Evolutionary conservation across 2,888 invertebrate species (phyloP), one percentile per base, ranked within the genome.

Genomic region (Drosophila neotestacea): DNA sequence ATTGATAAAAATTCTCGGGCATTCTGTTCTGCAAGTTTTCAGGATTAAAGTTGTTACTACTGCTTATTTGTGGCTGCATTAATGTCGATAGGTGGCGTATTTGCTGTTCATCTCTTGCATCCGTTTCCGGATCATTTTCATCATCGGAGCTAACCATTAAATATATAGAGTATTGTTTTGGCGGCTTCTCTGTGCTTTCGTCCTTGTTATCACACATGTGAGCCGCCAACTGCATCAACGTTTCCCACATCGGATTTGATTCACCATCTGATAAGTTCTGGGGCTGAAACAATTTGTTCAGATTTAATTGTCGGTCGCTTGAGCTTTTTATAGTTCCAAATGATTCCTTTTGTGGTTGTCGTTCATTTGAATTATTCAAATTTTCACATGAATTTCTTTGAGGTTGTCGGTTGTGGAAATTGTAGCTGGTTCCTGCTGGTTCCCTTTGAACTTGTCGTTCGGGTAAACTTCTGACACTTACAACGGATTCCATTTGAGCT

Each of bases 121-220:
- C 22, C 11, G 7, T 6, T 0, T 32, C 34, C 6, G 6, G 42
- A 4, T 68, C 72, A 4, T 70, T 72, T 0, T 84, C 86, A 5
- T 76, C 81, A 6, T 84, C 77, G 4, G 84, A 72, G 4, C 50
- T 66, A 1, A 85, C 76, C 54, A 72, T 47, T 0, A 88, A 6
- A 30, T 88, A 85, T 5, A 80, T 59, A 3, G 81, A 62, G 10
- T 70, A 80, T 22, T 78, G 61, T 9, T 75, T 83, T 1, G 38
- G 44, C 0, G 38, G 36, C 44, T 34, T 32, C 34, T 67, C 16
- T 0, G 10, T 9, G 16, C 2, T 32, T 0, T 9, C 11, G 2
- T 74, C 62, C 6, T 32, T 60, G 13, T 59, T n/a, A 11, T 68
- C 60, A 27, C 73, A 70, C 75, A 83, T 62, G 0, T 70, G 69